Evolutionary conservation across 2,113 vertebrate species (phyloP), one percentile per base, ranked within the genome.

Genomic region (Trogon melanurus): DNA sequence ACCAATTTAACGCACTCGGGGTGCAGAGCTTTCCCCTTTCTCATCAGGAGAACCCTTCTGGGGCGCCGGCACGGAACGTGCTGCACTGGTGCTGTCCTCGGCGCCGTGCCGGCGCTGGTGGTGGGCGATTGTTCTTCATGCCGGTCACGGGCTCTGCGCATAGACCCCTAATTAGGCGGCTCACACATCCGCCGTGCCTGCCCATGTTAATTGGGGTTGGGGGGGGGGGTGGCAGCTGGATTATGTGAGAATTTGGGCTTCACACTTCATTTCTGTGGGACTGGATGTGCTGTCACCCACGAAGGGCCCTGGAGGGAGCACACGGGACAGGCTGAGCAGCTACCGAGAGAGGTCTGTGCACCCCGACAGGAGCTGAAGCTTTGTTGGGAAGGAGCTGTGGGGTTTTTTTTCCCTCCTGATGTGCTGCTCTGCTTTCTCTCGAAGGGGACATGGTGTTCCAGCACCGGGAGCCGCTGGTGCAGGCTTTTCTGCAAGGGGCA

Each of bases 401-500:
- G 32, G 11, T 21, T 50, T 86, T 32, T 32, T 19, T 50, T 5
- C 3, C 48, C 22, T 25, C 1, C 32, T 78, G 65, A 74, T 7
- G 2, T 47, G 11, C 50, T 5, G 17, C 83, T 65, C 22, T 16
- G 64, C 48, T 83, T 57, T 94, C 45, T 56, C 45, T 70, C 38
- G 9, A 93, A 99, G 99, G 99, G 61, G 99, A 99, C 47, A 97
- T 99, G 97, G 98, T 98, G 19, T 97, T 98, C n/a, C 98, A 98
- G 91, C 98, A 99, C 30, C 98, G 98, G 78, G 98, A 98, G 38
- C 97, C 97, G 10, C 96, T 99, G 96, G 78, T 99, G 19, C 97
- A 96, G 3, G 98, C 98, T 23, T 99, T 99, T 91, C 97, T 99
- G 94, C 98, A 90, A 47, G 99, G 99, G 3, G 97, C 97, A 1